A percentile compares a stretch with the other conserved stretches of the same genome.
phyloP scores from a whole-genome alignment of 2,888 invertebrate genomes.

The Eupithecia vulgata region DNA sequence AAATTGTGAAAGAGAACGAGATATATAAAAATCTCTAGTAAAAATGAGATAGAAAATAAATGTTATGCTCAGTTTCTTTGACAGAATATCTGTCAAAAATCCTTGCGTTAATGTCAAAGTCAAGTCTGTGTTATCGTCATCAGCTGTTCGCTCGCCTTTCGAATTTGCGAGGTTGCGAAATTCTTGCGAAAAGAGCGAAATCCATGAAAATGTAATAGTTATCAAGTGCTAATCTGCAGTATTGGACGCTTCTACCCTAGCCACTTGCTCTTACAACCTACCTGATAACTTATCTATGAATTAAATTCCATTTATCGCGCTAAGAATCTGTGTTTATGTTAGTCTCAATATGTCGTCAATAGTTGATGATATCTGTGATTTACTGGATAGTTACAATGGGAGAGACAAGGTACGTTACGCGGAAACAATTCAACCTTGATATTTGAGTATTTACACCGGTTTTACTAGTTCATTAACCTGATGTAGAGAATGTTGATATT shows the following conservation, averaged over 20 bases:
- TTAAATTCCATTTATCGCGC: constrained; percentile 29
- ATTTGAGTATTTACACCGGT: constrained; percentile 53
- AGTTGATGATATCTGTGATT: constrained; percentile 86
- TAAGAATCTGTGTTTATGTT: constrained; percentile 33
- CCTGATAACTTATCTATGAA: constrained; percentile 53
- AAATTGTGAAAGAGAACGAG: background rate
- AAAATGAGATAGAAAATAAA: background rate
- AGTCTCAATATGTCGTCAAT: constrained; percentile 65
- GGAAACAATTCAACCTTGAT: constrained; percentile 64
- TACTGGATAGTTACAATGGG: constrained; percentile 92
- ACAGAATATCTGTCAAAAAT: background rate
- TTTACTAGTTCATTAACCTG: constrained; percentile 53
- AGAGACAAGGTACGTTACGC: constrained; percentile 89
- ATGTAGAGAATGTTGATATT: constrained; percentile 29
- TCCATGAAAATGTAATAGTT: constrained; percentile 72
- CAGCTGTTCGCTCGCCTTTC: constrained; percentile 67
- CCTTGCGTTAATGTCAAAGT: constrained; percentile 42
- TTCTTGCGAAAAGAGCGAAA: constrained; percentile 50
- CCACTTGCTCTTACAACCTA: constrained; percentile 17
- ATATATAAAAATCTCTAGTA: background rate
- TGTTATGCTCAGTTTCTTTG: background rate
- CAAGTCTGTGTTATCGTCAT: constrained; percentile 67
- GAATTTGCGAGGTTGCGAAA: constrained; percentile 61
- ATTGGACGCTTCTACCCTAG: constrained; percentile 50
- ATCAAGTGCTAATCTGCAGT: constrained; percentile 56